Percentiles rank a stretch among this genome's conserved stretches.
phyloP scores from a whole-genome alignment of 2,113 vertebrate species.

The Pelusios castaneus region DNA sequence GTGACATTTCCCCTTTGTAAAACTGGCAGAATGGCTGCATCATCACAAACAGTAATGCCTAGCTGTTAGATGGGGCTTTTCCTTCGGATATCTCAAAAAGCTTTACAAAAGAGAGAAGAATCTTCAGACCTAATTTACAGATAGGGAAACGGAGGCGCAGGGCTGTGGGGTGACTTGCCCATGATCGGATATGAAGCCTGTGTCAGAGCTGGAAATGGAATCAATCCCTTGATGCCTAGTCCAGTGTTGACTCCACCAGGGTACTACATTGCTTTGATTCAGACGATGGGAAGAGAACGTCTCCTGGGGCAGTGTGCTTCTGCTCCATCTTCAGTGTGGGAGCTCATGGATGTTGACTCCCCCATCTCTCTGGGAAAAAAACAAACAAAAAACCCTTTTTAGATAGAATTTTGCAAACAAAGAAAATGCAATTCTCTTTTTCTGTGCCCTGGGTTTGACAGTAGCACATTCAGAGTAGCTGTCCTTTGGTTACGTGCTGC shows the following conservation, averaged over 20 bases:
- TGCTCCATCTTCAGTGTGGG: fast-evolving
- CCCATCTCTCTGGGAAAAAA: not conserved
- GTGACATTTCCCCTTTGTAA: not conserved
- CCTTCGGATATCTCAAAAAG: not conserved
- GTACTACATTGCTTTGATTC: not conserved
- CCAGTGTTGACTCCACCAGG: not conserved
- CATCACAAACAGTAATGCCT: not conserved
- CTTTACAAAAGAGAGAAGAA: not conserved
- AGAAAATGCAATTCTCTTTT: not conserved
- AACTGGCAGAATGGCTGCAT: fast-evolving
- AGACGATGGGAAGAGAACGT: not conserved
- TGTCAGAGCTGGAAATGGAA: not conserved
- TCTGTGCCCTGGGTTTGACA: not conserved
- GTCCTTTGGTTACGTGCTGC: not conserved
- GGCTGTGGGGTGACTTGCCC: not conserved
- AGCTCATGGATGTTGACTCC: not conserved
- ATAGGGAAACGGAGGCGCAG: not conserved
- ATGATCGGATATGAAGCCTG: not conserved
- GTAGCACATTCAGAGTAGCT: not conserved
- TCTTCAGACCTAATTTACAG: not conserved
- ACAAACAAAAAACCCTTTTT: not conserved
- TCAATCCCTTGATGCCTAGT: not conserved
- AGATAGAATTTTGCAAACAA: not conserved
- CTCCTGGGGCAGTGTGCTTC: not conserved
- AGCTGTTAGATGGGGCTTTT: not conserved